Percentiles rank a stretch among this genome's conserved stretches.
Evolutionary conservation across 2,888 invertebrate genomes (phyloP).

Genomic region (Luperina testacea): DNA sequence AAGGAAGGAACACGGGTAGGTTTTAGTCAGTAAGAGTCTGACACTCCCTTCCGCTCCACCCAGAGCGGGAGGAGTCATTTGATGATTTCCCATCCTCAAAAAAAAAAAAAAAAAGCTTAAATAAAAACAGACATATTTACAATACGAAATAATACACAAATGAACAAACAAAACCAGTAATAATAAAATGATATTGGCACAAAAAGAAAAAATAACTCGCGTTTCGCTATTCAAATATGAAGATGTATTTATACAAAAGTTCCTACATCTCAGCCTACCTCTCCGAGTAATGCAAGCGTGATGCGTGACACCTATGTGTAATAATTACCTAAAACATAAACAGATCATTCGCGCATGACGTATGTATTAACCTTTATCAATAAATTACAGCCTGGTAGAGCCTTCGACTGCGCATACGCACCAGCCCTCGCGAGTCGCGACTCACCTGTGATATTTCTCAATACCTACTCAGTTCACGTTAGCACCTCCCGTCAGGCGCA

Average conservation of each 20-base stretch:
- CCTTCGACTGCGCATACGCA: slow-evolving; percentile 61
- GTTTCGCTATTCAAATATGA: not conserved
- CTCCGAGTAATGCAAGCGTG: not conserved
- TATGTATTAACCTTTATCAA: slow-evolving; percentile 58
- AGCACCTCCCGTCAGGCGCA: slow-evolving; percentile 33
- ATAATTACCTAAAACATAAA: slow-evolving; percentile 34
- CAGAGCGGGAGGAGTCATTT: no score
- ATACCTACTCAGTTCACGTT: slow-evolving; percentile 50
- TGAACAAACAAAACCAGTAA: not conserved
- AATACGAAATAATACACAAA: not conserved
- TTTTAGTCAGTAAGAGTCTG: no score
- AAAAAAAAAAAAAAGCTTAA: no score
- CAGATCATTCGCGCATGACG: slow-evolving; percentile 46
- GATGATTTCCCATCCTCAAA: no score
- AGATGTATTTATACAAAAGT: not conserved
- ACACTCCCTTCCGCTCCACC: no score
- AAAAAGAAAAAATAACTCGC: not conserved
- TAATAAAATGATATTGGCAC: not conserved
- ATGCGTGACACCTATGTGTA: slow-evolving; percentile 4
- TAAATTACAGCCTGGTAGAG: slow-evolving; percentile 49
- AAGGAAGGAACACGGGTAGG: no score
- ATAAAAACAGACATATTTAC: not conserved
- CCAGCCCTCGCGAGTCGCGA: slow-evolving; percentile 50
- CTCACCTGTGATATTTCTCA: slow-evolving; percentile 45
- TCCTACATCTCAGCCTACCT: not conserved